Evolutionary conservation across 2,797 vertebrate species (phyloP).

Genomic region (Platalea minor): DNA sequence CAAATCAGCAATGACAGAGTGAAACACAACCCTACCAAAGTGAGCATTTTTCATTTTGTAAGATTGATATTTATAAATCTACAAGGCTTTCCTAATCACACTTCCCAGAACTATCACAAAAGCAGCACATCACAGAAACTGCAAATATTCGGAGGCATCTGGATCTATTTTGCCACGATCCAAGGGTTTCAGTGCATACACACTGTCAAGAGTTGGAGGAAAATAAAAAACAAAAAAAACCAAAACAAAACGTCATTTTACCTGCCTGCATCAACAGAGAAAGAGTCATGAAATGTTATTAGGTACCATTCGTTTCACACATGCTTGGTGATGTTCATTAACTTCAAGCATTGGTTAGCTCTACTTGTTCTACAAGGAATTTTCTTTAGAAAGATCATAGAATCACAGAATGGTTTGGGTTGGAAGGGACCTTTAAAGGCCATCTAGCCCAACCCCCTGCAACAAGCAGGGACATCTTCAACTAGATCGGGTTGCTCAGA

Average conservation of each 20-base stretch:
- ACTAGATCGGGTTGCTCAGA: neutral
- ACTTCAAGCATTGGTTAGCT: neutral
- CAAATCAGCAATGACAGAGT: neutral
- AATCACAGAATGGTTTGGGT: neutral
- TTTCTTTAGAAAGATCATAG: neutral
- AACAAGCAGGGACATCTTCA: neutral
- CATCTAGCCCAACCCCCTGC: neutral
- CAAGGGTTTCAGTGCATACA: neutral
- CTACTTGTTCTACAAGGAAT: neutral
- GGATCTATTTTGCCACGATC: neutral
- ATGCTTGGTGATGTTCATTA: neutral
- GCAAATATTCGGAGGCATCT: neutral
- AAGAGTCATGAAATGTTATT: neutral
- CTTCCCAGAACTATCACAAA: neutral
- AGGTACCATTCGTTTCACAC: neutral
- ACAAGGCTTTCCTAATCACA: neutral
- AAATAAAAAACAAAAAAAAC: neutral
- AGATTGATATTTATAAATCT: neutral
- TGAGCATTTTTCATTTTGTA: neutral
- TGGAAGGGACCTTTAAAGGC: neutral
- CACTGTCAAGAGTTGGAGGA: rapidly evolving
- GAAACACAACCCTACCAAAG: neutral
- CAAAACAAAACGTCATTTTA: neutral
- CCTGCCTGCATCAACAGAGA: neutral
- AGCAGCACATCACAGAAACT: neutral